Base-by-base conservation (phyloP, 2,888 invertebrate genomes). In the Mesorhabditis sp. region DNA sequence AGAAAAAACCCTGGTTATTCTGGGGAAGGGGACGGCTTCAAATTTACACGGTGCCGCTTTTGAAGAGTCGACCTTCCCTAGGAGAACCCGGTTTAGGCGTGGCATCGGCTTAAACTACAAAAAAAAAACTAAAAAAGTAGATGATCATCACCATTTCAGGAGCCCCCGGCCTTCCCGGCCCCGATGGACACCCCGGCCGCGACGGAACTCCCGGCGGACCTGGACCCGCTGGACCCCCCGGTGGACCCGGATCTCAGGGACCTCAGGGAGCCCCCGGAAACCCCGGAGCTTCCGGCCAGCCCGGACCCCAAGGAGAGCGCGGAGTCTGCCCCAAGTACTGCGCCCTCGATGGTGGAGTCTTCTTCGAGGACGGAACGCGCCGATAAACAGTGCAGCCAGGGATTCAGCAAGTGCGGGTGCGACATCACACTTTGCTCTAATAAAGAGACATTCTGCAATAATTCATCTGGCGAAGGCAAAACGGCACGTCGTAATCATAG, bases 131-230 rank as follows among this genome's bases (percentile, higher is more conserved):
- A 28, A 28, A 28, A 28, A 1, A 28, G 28, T 28, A 28, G 28
- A 28, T 28, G 28, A 28, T 28, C 28, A 28, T 28, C 28, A 28
- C 28, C 28, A 3, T 70, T 77, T 66, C 67, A 78, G 81, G 81
- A 71, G 73, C 77, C 50, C 74, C 75, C 28, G 81, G 79, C 69
- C 69, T 76, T 41, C 78, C 79, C 45, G 82, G 83, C 72, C 78
- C 81, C 63, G 82, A 82, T 67, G 83, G 83, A 72, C 75, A 79
- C 64, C 80, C 82, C 66, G 83, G 83, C 70, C 74, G 80, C 69
- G 83, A 83, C 61, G 83, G 83, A 66, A 78, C 78, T 67, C 77
- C 78, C 61, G 82, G 81, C 61, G 79, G 78, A 62, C 66, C 74
- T 43, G 82, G 82, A 69, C 78, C 80, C 67, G 80, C 76, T 63